Evolutionary conservation across 2,797 vertebrate genomes (phyloP).

Genomic region (Heliangelus exortis): DNA sequence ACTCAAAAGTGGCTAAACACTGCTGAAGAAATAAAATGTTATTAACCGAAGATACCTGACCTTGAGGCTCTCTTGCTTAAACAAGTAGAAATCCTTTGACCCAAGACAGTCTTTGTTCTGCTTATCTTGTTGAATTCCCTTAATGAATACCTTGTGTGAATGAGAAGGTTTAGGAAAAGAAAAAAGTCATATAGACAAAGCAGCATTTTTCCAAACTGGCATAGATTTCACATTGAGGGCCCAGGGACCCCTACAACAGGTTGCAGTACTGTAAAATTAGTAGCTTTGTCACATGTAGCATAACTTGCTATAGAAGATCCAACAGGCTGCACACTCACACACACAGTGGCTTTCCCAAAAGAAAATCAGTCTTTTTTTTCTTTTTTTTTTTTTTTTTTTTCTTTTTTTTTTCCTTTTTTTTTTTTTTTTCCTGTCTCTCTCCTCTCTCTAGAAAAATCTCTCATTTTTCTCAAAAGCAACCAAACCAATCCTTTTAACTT

Average conservation of each 20-base stretch:
- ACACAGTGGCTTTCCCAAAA: slow-evolving; percentile 63
- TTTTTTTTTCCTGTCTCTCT: too few species aligned
- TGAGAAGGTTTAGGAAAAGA: slow-evolving; percentile 49
- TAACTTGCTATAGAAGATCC: slow-evolving; percentile 58
- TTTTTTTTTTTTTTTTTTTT: not conserved
- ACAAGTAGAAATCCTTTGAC: slow-evolving; percentile 46
- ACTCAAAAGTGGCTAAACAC: slow-evolving; percentile 32
- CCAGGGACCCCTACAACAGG: slow-evolving; percentile 61
- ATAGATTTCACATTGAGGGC: slow-evolving; percentile 80
- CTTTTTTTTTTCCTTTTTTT: not conserved
- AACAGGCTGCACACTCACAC: slow-evolving; percentile 49
- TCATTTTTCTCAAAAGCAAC: slow-evolving; percentile 46
- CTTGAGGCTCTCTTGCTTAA: slow-evolving; percentile 24
- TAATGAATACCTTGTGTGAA: slow-evolving; percentile 33
- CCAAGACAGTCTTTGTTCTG: slow-evolving; percentile 23
- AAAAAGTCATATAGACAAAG: slow-evolving; percentile 73
- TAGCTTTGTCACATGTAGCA: slow-evolving; percentile 76
- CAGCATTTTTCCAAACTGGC: slow-evolving; percentile 79
- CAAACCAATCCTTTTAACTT: slow-evolving; percentile 60
- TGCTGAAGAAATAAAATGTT: slow-evolving; percentile 41
- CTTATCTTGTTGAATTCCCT: slow-evolving; percentile 46
- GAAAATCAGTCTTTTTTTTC: slow-evolving; percentile 6
- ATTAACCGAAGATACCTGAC: slow-evolving; percentile 18
- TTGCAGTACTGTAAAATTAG: slow-evolving; percentile 71
- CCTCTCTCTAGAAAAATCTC: slow-evolving; percentile 9